Conservation (phyloP, 2,797 vertebrate genomes). For the Phoebastria nigripes region DNA sequence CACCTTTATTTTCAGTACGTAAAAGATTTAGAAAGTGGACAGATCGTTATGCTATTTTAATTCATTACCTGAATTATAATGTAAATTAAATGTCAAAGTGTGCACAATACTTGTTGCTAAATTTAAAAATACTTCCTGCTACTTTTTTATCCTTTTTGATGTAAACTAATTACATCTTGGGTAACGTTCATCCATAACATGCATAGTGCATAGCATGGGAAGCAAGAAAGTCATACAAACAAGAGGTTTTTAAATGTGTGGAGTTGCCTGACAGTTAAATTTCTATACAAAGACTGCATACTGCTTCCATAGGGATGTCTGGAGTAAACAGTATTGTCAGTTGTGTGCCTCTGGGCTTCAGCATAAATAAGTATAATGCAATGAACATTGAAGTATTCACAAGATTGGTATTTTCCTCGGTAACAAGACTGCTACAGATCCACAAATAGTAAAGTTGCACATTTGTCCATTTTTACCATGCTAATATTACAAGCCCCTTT, state of each 20-base stretch:
- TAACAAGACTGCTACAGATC: not conserved
- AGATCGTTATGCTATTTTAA: not conserved
- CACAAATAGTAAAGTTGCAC: not conserved
- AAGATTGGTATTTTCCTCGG: not conserved
- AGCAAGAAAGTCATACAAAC: not conserved
- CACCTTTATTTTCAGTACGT: not conserved
- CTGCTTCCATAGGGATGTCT: constrained; percentile 24
- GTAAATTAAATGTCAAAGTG: not conserved
- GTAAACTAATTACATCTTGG: not conserved
- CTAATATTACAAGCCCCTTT: not conserved
- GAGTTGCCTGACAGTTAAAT: not conserved
- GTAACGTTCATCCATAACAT: not conserved
- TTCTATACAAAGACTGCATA: not conserved
- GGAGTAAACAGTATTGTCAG: not conserved
- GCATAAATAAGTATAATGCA: not conserved
- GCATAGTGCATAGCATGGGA: not conserved
- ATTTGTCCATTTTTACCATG: not conserved
- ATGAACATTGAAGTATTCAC: not conserved
- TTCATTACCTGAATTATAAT: not conserved
- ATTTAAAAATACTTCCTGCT: not conserved
- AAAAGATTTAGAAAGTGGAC: not conserved
- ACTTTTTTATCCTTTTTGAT: not conserved
- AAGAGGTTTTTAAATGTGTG: not conserved
- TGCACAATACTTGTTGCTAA: constrained; percentile 47
- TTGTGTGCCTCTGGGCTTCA: not conserved